Conservation (phyloP, 2,113 vertebrate genomes). For the Leucosticte australis region DNA sequence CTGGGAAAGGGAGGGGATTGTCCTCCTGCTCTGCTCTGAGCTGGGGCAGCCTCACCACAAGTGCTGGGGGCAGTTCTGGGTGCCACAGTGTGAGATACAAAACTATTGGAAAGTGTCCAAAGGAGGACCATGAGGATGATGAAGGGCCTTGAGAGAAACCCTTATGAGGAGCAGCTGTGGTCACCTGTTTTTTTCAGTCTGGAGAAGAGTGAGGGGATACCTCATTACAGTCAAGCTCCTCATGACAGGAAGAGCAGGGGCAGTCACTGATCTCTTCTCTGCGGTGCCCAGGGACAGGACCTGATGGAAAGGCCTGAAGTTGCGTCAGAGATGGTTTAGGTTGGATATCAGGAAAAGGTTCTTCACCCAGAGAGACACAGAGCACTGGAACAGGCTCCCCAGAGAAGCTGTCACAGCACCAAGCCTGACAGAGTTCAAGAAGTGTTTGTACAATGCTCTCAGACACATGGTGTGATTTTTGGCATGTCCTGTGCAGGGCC, state of each 20-base stretch:
- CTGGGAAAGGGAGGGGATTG: neutral
- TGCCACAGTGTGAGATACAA: neutral
- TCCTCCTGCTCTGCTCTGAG: neutral
- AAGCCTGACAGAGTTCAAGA: neutral
- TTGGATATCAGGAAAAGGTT: accelerated
- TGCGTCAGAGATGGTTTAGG: neutral
- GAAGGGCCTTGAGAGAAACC: neutral
- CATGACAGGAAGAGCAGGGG: neutral
- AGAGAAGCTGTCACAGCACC: neutral
- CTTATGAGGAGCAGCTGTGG: neutral
- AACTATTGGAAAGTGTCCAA: neutral
- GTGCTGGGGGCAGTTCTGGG: neutral
- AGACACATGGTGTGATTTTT: neutral
- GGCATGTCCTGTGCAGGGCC: no score
- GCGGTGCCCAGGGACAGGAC: neutral
- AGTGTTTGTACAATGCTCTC: neutral
- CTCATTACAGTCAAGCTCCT: neutral
- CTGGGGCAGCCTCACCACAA: neutral
- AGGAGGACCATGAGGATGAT: neutral
- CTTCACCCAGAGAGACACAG: accelerated
- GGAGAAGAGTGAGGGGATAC: neutral
- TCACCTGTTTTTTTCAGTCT: neutral
- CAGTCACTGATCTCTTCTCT: neutral
- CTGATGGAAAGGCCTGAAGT: accelerated
- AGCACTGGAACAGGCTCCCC: neutral